Conservation (phyloP, 2,888 invertebrate species). For the Idaea straminata region DNA sequence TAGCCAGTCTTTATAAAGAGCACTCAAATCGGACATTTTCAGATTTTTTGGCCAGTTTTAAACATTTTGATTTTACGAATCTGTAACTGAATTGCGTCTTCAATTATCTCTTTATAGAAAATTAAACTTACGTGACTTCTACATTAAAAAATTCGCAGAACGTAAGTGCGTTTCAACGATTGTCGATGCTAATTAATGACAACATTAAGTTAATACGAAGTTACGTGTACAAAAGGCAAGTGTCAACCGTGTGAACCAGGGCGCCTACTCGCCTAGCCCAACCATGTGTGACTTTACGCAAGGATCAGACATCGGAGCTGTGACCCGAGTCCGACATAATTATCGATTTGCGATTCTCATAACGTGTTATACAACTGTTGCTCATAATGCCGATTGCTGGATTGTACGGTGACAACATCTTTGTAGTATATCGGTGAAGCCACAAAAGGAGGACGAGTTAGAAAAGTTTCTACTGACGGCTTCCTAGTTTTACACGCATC, state of each 20-base stretch:
- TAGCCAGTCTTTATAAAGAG: too few species aligned
- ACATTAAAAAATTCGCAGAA: background rate
- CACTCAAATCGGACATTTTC: too few species aligned
- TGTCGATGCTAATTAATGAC: background rate
- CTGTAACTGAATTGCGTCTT: too few species aligned
- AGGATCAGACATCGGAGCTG: conserved; percentile 45
- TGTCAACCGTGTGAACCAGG: conserved; percentile 43
- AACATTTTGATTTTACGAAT: too few species aligned
- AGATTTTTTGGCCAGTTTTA: too few species aligned
- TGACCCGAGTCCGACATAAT: conserved; percentile 47
- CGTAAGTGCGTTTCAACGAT: background rate
- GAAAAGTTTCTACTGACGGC: too few species aligned
- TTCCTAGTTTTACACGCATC: too few species aligned
- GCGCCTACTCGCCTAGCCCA: conserved; percentile 34
- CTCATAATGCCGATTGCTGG: conserved; percentile 18
- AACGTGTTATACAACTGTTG: conserved; percentile 39
- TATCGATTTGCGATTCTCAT: conserved; percentile 46
- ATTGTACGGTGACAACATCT: background rate
- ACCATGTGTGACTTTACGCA: conserved; percentile 41
- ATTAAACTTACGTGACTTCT: background rate
- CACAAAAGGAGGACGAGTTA: too few species aligned
- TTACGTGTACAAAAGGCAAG: conserved; percentile 11
- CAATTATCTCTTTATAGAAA: too few species aligned
- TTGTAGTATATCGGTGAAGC: too few species aligned
- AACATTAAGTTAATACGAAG: background rate